Conservation (phyloP, 2,888 invertebrate species). For the Meliscaeva auricollis region DNA sequence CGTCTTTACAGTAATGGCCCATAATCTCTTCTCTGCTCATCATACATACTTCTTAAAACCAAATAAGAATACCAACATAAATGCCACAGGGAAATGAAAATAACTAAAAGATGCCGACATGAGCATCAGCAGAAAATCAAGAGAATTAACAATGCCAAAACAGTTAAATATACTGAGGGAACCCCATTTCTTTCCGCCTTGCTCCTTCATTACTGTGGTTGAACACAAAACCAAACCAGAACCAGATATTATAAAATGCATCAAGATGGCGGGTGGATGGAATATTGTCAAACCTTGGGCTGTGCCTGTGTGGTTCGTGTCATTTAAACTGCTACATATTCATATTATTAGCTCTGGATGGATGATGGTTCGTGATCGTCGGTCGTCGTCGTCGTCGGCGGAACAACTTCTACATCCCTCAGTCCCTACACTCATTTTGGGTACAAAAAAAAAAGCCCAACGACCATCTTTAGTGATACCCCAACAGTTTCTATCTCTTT, state of each 20-base stretch:
- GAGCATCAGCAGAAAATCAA: slow-evolving; percentile 57
- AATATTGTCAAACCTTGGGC: slow-evolving; percentile 36
- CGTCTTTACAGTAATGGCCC: slow-evolving; percentile 7
- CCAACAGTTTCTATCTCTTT: neutral
- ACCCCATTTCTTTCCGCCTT: neutral
- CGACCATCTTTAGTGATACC: slow-evolving; percentile 41
- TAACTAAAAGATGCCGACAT: slow-evolving; percentile 57
- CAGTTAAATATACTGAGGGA: slow-evolving; percentile 35
- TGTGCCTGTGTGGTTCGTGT: slow-evolving; percentile 43
- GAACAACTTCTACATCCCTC: neutral
- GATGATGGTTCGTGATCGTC: slow-evolving; percentile 36
- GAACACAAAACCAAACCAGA: slow-evolving; percentile 36
- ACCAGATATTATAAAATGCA: slow-evolving; percentile 49
- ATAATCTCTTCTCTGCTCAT: neutral
- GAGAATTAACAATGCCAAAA: slow-evolving; percentile 62
- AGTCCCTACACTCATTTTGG: neutral
- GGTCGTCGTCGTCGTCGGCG: too few relatives aligned
- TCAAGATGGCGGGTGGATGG: slow-evolving; percentile 39
- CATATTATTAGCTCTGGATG: slow-evolving; percentile 65
- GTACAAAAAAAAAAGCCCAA: slow-evolving; percentile 24
- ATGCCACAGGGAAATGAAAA: slow-evolving; percentile 54
- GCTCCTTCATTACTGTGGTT: slow-evolving; percentile 21
- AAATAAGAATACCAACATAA: slow-evolving; percentile 51
- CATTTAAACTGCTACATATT: slow-evolving; percentile 66
- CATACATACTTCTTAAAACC: slow-evolving; percentile 5